A percentile compares a stretch with the other conserved stretches of the same genome.
These are phyloP conservation scores for Cataglyphis albicans DNA, from an alignment of 2,888 invertebrate genomes.

Conservation along the genomic window DNA sequence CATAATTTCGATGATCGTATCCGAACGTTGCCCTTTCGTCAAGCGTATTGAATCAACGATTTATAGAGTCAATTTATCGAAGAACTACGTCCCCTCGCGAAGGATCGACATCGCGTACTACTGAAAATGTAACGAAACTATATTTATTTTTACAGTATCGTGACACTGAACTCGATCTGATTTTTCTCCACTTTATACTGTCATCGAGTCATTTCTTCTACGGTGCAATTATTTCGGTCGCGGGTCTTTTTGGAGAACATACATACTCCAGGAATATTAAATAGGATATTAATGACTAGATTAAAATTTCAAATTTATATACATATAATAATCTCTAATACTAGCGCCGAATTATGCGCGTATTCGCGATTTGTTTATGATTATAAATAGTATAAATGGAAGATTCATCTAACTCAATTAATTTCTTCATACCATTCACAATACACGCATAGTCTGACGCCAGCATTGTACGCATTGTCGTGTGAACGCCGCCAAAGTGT, in stretches of 20 bases:
- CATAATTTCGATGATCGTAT: constrained; percentile 22
- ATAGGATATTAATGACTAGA: constrained; percentile 27
- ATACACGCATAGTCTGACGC: background rate
- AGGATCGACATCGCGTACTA: constrained; percentile 19
- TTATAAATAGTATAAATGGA: background rate
- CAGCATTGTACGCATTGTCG: constrained; percentile 5
- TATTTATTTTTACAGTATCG: constrained; percentile 28
- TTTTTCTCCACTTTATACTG: background rate
- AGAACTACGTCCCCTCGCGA: constrained; percentile 14
- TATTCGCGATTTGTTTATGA: background rate
- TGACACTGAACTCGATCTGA: constrained; percentile 4
- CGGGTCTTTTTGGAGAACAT: constrained; percentile 16
- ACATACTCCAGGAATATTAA: constrained; percentile 2
- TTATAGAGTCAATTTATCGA: background rate
- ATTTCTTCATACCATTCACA: background rate
- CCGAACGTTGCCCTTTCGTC: background rate
- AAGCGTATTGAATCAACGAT: background rate
- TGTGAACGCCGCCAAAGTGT: constrained; percentile 21
- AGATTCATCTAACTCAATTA: background rate
- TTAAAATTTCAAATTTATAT: constrained; percentile 28
- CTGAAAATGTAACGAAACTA: background rate
- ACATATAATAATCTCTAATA: constrained; percentile 27
- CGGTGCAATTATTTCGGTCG: background rate
- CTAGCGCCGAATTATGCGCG: background rate
- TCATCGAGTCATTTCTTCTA: constrained; percentile 9